A percentile compares a stretch with the other conserved stretches of the same genome.
These are phyloP conservation scores for Cynodonichthys magdalenae DNA, from an alignment of 2,797 vertebrate genomes.

Conservation along the genomic window DNA sequence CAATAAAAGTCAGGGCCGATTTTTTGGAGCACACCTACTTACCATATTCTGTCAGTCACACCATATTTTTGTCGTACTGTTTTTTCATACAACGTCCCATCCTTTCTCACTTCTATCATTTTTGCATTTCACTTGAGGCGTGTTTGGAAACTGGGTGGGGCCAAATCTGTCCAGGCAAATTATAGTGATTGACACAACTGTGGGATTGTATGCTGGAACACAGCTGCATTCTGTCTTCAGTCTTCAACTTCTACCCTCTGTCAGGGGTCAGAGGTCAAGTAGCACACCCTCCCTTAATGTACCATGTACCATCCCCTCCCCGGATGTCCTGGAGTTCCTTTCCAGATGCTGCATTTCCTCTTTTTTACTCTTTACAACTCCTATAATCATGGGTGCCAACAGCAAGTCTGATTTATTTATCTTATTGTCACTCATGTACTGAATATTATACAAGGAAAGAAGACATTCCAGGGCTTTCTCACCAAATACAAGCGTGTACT, in stretches of 20 bases:
- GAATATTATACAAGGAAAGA: background rate
- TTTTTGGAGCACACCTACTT: background rate
- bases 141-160: conserved; percentile 53
- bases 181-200: conserved; percentile 50
- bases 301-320: conserved; percentile 23
- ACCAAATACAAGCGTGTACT: background rate
- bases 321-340: conserved; percentile 62
- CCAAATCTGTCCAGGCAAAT: conserved; percentile 58
- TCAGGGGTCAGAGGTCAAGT: conserved; percentile 57
- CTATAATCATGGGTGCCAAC: background rate
- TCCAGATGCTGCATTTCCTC: conserved; percentile 69
- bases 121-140: conserved; percentile 46
- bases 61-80: background rate
- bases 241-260: conserved; percentile 53
- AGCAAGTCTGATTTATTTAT: conserved; percentile 3
- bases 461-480: background rate
- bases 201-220: conserved; percentile 51
- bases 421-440: background rate
- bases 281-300: conserved; percentile 54
- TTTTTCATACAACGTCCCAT: conserved; percentile 1
- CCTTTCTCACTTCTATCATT: conserved; percentile 11
- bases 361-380: conserved; percentile 18
- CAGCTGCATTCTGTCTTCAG: conserved; percentile 62
- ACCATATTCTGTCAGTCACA: background rate
- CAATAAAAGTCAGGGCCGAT: too few species aligned